Conservation (phyloP, 1,140 invertebrate species). For the Globodera ellingtonae region DNA sequence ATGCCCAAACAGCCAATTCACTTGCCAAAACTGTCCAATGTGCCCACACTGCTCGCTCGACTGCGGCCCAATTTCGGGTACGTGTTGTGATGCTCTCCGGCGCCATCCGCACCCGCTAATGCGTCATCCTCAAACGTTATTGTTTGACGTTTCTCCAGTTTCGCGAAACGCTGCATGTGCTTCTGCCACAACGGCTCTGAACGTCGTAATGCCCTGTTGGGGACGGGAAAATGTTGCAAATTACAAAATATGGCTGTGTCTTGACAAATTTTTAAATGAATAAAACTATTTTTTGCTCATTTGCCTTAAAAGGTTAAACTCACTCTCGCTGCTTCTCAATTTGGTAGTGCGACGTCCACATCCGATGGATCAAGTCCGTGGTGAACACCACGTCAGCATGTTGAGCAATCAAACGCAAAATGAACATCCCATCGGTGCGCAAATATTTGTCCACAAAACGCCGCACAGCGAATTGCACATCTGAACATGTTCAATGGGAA, state of each 20-base stretch:
- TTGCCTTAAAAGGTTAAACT: not conserved
- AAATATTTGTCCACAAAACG: conserved; percentile 54
- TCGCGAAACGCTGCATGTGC: conserved; percentile 39
- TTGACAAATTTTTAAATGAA: not conserved
- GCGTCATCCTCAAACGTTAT: not conserved
- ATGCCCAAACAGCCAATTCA: not conserved
- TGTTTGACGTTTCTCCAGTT: conserved; percentile 17
- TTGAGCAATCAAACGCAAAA: conserved; percentile 59
- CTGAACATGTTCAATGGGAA: conserved; percentile 18
- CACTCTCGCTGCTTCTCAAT: conserved; percentile 57
- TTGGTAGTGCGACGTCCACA: conserved; percentile 52
- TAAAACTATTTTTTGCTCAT: not conserved
- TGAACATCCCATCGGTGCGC: conserved; percentile 56
- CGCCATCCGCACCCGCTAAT: not conserved
- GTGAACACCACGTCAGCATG: conserved; percentile 64
- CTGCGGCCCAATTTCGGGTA: conserved; percentile 13
- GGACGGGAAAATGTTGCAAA: not conserved
- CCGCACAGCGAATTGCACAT: conserved; percentile 46
- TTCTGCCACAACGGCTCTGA: conserved; percentile 39
- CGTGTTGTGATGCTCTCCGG: conserved; percentile 5
- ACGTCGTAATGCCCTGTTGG: conserved; percentile 38
- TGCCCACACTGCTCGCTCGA: conserved; percentile 13
- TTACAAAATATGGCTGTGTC: not conserved
- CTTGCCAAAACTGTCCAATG: conserved; percentile 16
- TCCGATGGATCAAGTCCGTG: conserved; percentile 53